Evolutionary conservation across 2,113 vertebrate species (phyloP), one percentile per base, ranked within the genome.

Genomic region (Campylomormyrus numenius): DNA sequence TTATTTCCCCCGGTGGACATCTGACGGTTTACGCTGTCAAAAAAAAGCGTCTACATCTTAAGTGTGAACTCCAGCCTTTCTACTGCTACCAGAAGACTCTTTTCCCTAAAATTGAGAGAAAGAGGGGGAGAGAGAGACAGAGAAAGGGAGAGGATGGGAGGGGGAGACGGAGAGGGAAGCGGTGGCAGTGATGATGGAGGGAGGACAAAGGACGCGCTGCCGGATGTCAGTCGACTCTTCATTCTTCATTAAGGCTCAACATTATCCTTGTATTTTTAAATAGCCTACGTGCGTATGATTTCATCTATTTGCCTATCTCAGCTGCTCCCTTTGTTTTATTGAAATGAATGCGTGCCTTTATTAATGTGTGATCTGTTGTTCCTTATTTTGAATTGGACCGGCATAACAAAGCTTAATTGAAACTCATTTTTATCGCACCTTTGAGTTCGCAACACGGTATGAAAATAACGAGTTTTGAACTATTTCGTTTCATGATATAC

Each of bases 1-100:
- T 92, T 91, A 89, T 91, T 92, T 35, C 27, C 93, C 90, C 50
- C 88, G 90, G 31, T 62, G 86, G 94, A 89, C 93, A 94, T 95
- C 62, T 91, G 92, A 89, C 87, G 56, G 21, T 87, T 85, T 48
- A 21, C 48, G 11, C 49, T 87, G 85, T 50, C 10, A 31, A 87
- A 87, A 86, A 86, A 87, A 52, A 10, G 66, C 48, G 13, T 88
- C 56, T 84, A 88, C 85, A 90, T 92, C 91, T 92, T 92, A 88
- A 10, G 45, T 1, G 85, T 52, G 91, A 89, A 90, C 91, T 94
- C 93, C 94, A 88, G 86, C n/a, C 42, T 62, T 74, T 88, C 62
- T 84, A 88, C 53, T 83, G 27, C 39, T 50, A 58, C 52, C 58
- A 86, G 74, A 85, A 88, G 42, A 21, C 86, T 52, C 62, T 89